A percentile compares a stretch with the other conserved stretches of the same genome.
phyloP scores from a whole-genome alignment of 2,888 invertebrate genomes.

The Phania funesta region DNA sequence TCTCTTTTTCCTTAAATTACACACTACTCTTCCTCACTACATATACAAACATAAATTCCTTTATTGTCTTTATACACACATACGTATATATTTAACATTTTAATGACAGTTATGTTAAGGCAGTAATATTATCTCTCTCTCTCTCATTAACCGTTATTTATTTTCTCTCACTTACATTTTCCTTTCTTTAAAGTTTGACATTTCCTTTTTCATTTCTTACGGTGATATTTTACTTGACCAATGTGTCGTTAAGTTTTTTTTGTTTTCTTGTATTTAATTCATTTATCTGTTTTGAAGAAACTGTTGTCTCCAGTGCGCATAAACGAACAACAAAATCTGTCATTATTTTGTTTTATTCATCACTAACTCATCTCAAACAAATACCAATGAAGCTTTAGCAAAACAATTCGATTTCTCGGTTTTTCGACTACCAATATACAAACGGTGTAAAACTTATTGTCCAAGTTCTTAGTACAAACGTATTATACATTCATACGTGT shows the following conservation, averaged over 20 bases:
- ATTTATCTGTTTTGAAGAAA: constrained; percentile 21
- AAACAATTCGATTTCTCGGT: neutral
- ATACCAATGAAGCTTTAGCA: neutral
- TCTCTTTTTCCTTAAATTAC: neutral
- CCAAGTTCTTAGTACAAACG: constrained; percentile 28
- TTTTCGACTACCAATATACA: neutral
- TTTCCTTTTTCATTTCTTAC: neutral
- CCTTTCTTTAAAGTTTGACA: constrained; percentile 15
- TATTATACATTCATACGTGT: neutral
- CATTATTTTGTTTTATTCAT: neutral
- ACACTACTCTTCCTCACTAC: neutral
- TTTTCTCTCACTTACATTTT: neutral
- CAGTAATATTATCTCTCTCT: neutral
- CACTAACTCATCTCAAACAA: neutral
- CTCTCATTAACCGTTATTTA: neutral
- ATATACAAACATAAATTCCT: neutral
- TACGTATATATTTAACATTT: neutral
- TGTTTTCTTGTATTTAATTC: constrained; percentile 6
- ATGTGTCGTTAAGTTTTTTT: constrained; percentile 49
- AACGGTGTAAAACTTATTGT: constrained; percentile 12
- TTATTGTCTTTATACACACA: neutral
- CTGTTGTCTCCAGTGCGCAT: constrained; percentile 4
- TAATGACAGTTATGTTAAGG: neutral
- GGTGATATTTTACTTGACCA: neutral
- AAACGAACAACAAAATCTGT: neutral